Percentiles rank a stretch among this genome's conserved stretches.
These are phyloP conservation scores for Formica exsecta DNA, from an alignment of 1,140 invertebrate genomes.

Conservation along the genomic window DNA sequence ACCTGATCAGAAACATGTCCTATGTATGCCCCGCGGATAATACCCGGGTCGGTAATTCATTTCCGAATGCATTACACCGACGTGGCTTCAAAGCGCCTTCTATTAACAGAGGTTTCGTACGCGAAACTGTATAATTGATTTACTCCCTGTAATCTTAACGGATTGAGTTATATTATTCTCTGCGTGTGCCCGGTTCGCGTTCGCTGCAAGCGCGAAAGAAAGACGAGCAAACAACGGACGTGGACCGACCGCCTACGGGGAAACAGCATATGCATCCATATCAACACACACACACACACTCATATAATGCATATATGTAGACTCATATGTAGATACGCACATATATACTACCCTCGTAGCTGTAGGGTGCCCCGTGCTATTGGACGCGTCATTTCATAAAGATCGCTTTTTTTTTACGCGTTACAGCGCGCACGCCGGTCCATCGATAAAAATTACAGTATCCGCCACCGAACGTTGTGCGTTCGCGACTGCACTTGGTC, in stretches of 20 bases:
- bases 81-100: constrained; percentile 54
- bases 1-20: constrained; percentile 45
- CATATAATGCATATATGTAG: not conserved
- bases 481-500: constrained; percentile 62
- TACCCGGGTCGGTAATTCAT: constrained; percentile 40
- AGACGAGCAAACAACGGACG: constrained; percentile 55
- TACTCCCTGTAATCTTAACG: constrained; percentile 60
- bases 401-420: constrained; percentile 28
- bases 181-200: not conserved
- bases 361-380: not conserved
- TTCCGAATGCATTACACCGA: constrained; percentile 56
- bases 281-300: not conserved
- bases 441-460: constrained; percentile 74
- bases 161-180: constrained; percentile 54
- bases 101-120: constrained; percentile 54
- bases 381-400: constrained; percentile 64
- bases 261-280: not conserved
- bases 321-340: not conserved
- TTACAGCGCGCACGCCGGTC: constrained; percentile 44
- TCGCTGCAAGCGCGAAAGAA: constrained; percentile 40
- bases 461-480: constrained; percentile 17
- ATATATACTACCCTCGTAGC: not conserved
- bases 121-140: constrained; percentile 54
- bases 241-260: constrained; percentile 22
- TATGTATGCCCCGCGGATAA: constrained; percentile 43